Evolutionary conservation across 2,888 invertebrate genomes (phyloP).

Genomic region (Dorcus hopei): DNA sequence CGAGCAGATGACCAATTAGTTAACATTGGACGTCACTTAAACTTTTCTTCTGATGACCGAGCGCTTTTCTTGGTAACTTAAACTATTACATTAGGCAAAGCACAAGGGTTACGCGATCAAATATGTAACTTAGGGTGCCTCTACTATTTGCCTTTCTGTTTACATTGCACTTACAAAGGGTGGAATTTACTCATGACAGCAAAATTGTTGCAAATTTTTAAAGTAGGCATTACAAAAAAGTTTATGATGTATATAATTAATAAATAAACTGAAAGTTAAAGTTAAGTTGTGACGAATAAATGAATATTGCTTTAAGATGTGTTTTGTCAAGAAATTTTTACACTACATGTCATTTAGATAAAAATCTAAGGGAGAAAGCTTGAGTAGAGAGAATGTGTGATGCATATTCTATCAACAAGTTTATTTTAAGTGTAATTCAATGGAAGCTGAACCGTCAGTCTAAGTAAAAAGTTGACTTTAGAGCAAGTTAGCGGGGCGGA

Average conservation of each 20-base stretch:
- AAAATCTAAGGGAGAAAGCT: too few species aligned
- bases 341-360: too few species aligned
- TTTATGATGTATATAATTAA: too few species aligned
- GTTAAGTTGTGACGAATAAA: too few species aligned
- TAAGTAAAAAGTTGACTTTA: constrained; percentile 41
- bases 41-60: not conserved
- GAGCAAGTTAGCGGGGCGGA: constrained; percentile 38
- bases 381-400: constrained; percentile 21
- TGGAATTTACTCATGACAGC: too few species aligned
- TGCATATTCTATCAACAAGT: constrained; percentile 36
- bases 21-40: not conserved
- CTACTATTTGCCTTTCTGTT: not conserved
- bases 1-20: constrained; percentile 4
- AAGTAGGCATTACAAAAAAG: too few species aligned
- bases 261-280: too few species aligned
- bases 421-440: constrained; percentile 38
- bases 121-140: not conserved
- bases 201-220: too few species aligned
- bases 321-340: too few species aligned
- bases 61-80: not conserved
- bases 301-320: too few species aligned
- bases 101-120: not conserved
- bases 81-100: not conserved
- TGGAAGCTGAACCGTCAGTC: constrained; percentile 36
- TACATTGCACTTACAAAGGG: too few species aligned